Evolutionary conservation across 2,797 vertebrate species (phyloP), one percentile per base, ranked within the genome.

Genomic region (Lindbergichthys nudifrons): DNA sequence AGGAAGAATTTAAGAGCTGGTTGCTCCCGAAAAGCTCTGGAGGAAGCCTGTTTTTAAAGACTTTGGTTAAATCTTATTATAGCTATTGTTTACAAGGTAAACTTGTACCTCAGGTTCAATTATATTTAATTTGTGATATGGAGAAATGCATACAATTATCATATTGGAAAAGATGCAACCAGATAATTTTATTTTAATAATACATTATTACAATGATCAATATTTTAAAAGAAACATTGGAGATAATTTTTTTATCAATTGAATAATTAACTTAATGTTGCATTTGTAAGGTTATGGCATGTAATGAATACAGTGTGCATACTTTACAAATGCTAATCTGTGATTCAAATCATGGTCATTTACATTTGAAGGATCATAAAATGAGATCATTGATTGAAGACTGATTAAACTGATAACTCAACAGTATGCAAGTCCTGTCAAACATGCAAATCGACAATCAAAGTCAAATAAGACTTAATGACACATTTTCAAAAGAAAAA

Each of bases 401-500:
- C 36, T 45, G 4, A 64, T 57, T 7, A 19, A 57, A 50, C 1
- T 51, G 10, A 51, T 26, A 16, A 43, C 3, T 64, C 12, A 73
- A 13, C 46, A 48, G 61, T 14, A 52, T 53, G 4, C 32, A 58
- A 54, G 4, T 47, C 5, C 10, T 0, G 30, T 50, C 32, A 47
- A 32, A 45, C 18, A 51, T 26, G 9, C 7, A 7, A 14, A 51
- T 18, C 1, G 16, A 43, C 2, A 54, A 42, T 18, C 16, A 41
- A 51, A 13, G 50, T 70, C 3, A 79, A 86, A 70, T 56, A 71
- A 85, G 45, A 85, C 63, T 65, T 68, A 62, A 12, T 10, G 4
- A 65, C 61, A 68, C 54, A 64, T 68, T 82, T 90, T 59, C 88
- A 92, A 91, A 92, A 84, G 91, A 93, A 92, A 92, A 81, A 86